Base-by-base conservation (phyloP, 2,888 invertebrate genomes). In the Pristionchus arcanus region DNA sequence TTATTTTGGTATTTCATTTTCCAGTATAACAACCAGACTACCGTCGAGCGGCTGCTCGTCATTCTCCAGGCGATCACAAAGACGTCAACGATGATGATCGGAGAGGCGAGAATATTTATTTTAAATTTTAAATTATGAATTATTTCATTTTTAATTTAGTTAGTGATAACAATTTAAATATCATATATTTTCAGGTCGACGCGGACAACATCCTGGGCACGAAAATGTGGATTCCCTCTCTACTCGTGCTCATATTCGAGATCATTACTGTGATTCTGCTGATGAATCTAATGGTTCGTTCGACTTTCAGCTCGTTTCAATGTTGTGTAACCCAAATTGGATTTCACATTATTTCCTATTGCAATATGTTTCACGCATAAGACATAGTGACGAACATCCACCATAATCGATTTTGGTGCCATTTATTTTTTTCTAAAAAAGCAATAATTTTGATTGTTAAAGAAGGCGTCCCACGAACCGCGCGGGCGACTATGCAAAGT, bases 81-180 rank as follows among this genome's bases (percentile, higher is more conserved):
- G 88, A 94, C 94, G 15, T 94, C 94, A 0, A 95, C 94, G 31
- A 94, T 94, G 94, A 94, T 94, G 94, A 94, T 94, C 63, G 94
- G 94, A 85, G 94, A 94, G 91, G 94, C 68, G 2, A 63, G 21
- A n/a, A 42, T 42, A 5, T 5, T 9, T 42, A 3, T 42, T 42
- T 42, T 42, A 5, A 42, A 5, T 42, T 3, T 42, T 42, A 42
- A 5, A 42, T 42, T 42, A 5, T 9, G 4, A 42, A 42, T n/a
- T n/a, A 42, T 42, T 42, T 42, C 3, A 42, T 59, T 59, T 25
- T 59, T 59, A n/a, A n/a, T 59, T 4, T 7, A 59, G 19, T 7
- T 49, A 49, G 13, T 11, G 9, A 49, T 3, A 59, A 59, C 3
- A 59, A 59, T 59, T 59, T 0, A 13, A 28, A 34, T 25, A 71